Evolutionary conservation across 2,113 vertebrate species (phyloP), one percentile per base, ranked within the genome.

Genomic region (Aegithalos caudatus): DNA sequence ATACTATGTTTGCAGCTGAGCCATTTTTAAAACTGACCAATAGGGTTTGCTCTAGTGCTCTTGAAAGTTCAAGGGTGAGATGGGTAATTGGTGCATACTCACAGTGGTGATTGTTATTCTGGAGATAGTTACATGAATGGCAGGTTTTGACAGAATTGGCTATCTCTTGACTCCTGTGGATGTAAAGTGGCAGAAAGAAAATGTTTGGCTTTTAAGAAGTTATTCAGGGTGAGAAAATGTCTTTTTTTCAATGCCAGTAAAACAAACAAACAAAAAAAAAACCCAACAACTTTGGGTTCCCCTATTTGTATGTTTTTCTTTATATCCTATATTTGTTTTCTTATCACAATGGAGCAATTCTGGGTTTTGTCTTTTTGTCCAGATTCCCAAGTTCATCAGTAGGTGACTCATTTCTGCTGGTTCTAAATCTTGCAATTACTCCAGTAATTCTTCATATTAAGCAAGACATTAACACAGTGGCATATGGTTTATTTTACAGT

Each of bases 1-100:
- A 97, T 95, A 96, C 83, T 95, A 57, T 84, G 83, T 98, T 95
- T 97, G 94, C 92, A 97, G 80, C 89, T 50, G 70, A 95, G 96
- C 73, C 79, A 62, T 96, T 96, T 98, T 95, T 47, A 80, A 94
- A 95, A 86, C 19, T 96, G 92, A 94, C 96, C 90, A 94, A 79
- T 94, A 88, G 50, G n/a, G 29, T 31, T 89, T 92, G 33, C 27
- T 51, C 61, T 92, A n/a, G 17, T 82, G 53, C 58, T 94, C 62
- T 31, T 80, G 60, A 67, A 14, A 83, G 66, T 65, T 73, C 31
- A 91, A 73, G 86, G 93, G 64, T 82, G 66, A 57, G 19, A 54
- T 57, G 19, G 44, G 28, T 47, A 77, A 69, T 74, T 35, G n/a
- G 42, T 70, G 82, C 35, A 33, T 72, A 62, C 61, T 93, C 18